phyloP scores from a whole-genome alignment of 2,888 invertebrate genomes.

The Drosophila diplacantha region DNA sequence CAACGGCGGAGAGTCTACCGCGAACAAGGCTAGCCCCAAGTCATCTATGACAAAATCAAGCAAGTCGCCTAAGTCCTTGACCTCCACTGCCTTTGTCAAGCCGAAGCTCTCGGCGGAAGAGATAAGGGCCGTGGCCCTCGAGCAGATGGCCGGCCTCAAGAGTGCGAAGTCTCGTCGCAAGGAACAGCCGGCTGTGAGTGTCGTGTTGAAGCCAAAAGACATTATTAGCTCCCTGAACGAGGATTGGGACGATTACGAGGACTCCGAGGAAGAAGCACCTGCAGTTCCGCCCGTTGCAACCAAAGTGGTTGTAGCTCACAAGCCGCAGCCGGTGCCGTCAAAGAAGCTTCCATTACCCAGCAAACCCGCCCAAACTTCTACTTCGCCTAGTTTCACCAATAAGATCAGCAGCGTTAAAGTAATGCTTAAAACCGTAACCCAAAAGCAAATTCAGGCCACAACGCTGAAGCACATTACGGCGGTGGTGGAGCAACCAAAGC shows the following conservation, averaged over 20 bases:
- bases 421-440: constrained; percentile 32
- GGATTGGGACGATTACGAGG: constrained; percentile 76
- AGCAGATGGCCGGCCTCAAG: constrained; percentile 72
- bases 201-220: constrained; percentile 47
- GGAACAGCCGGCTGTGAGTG: constrained; percentile 57
- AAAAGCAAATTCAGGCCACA: constrained; percentile 15
- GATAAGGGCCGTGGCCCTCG: constrained; percentile 74
- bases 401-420: constrained; percentile 40
- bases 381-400: neutral
- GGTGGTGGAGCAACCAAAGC: constrained; percentile 8
- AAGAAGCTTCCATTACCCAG: constrained; percentile 28
- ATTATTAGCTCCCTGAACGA: constrained; percentile 73
- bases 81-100: constrained; percentile 22
- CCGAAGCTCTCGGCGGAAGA: constrained; percentile 67
- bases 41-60: neutral
- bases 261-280: constrained; percentile 44
- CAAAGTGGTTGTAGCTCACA: constrained; percentile 24
- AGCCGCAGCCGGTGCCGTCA: neutral
- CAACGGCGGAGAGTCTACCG: constrained; percentile 21
- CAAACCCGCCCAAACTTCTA: neutral
- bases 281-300: constrained; percentile 2
- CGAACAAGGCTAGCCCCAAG: constrained; percentile 3
- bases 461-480: neutral
- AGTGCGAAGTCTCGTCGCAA: constrained; percentile 58
- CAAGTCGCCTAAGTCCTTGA: constrained; percentile 4